Conservation (phyloP, 2,797 vertebrate species). For the Pelodytes ibericus region DNA sequence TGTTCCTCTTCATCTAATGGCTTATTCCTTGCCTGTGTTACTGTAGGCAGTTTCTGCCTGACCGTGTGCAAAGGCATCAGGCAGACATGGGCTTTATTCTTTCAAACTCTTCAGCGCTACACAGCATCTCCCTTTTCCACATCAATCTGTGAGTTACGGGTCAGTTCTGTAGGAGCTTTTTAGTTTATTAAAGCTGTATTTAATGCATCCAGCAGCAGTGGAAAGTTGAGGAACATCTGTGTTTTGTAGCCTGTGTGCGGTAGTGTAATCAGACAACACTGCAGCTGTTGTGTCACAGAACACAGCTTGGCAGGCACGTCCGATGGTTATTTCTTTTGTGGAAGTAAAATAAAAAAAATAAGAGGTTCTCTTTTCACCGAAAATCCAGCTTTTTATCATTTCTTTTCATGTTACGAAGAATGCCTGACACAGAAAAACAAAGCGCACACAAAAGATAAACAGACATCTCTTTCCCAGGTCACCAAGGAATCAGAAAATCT, state of each 20-base stretch:
- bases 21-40: too few species aligned
- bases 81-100: too few species aligned
- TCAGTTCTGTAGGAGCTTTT: too few species aligned
- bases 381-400: constrained; percentile 58
- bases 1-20: too few species aligned
- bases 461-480: constrained; percentile 12
- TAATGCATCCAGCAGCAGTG: neutral
- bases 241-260: neutral
- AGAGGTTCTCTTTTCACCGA: neutral
- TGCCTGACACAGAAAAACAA: constrained; percentile 55
- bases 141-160: too few species aligned
- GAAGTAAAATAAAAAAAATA: neutral
- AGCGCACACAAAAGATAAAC: neutral
- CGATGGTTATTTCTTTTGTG: constrained; percentile 13
- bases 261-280: constrained; percentile 54
- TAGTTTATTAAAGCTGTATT: too few species aligned
- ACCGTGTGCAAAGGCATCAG: too few species aligned
- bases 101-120: too few species aligned
- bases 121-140: too few species aligned
- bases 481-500: neutral
- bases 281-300: constrained; percentile 53
- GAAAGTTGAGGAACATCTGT: constrained; percentile 9
- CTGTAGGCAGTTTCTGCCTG: too few species aligned
- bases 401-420: constrained; percentile 57
- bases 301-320: constrained; percentile 55